These are phyloP conservation scores for Linhomoeus sp. DNA, from an alignment of 2,888 invertebrate species.

Conservation along the genomic window DNA sequence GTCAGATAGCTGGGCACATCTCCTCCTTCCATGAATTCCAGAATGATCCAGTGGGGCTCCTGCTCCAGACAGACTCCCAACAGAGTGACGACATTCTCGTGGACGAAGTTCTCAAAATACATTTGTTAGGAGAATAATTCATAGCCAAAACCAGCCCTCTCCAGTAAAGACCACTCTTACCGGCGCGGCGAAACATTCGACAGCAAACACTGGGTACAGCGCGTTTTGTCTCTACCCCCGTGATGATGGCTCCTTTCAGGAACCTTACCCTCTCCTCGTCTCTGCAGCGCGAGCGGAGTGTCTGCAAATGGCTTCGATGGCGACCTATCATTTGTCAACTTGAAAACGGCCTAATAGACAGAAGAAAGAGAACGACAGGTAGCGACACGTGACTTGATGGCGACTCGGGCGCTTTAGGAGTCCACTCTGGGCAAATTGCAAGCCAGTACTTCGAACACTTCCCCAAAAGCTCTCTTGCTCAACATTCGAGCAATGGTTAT, in stretches of 20 bases:
- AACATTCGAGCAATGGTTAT: constrained; percentile 67
- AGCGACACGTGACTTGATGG: too few species aligned
- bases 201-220: too few species aligned
- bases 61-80: constrained; percentile 70
- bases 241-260: constrained; percentile 80
- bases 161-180: too few species aligned
- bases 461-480: constrained; percentile 89
- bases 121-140: too few species aligned
- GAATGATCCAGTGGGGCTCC: constrained; percentile 74
- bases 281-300: constrained; percentile 68
- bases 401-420: constrained; percentile 49
- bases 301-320: constrained; percentile 38
- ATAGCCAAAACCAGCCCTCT: too few species aligned
- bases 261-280: constrained; percentile 69
- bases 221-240: constrained; percentile 41
- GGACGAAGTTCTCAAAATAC: constrained; percentile 68
- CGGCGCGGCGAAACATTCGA: too few species aligned
- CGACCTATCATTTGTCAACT: too few species aligned
- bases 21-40: constrained; percentile 94
- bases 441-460: constrained; percentile 79
- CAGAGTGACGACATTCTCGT: constrained; percentile 75
- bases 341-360: too few species aligned
- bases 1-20: constrained; percentile 75
- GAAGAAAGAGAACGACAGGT: too few species aligned
- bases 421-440: constrained; percentile 42